Evolutionary conservation across 1,140 invertebrate genomes (phyloP).

Genomic region (Octopus bimaculoides): DNA sequence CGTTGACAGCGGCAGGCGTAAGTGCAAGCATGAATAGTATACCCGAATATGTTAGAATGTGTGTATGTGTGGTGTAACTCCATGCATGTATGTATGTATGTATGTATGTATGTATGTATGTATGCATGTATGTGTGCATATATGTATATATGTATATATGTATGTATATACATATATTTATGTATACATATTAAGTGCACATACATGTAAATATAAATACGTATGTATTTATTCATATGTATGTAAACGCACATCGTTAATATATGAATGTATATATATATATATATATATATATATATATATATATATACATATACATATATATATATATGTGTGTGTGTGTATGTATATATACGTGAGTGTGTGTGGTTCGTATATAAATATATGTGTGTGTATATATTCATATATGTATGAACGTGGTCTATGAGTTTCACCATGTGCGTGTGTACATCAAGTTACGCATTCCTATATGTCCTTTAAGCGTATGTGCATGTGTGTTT

Average conservation of each 20-base stretch:
- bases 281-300: not conserved
- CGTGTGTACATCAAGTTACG: too few relatives aligned
- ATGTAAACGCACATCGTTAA: not conserved
- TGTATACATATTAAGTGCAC: not conserved
- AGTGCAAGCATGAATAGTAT: too few relatives aligned
- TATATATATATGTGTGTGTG: too few relatives aligned
- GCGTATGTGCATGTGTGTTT: too few relatives aligned
- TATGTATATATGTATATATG: not conserved
- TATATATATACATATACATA: not conserved
- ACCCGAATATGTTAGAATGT: too few relatives aligned
- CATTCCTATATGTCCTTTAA: too few relatives aligned
- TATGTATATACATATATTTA: slow-evolving; percentile 1
- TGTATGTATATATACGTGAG: not conserved
- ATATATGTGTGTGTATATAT: not conserved
- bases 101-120: not conserved
- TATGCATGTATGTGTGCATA: not conserved
- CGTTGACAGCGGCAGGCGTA: too few relatives aligned
- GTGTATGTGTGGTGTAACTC: too few relatives aligned
- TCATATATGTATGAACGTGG: not conserved
- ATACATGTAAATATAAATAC: not conserved
- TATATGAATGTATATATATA: not conserved
- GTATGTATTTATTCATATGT: not conserved
- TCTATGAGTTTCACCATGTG: too few relatives aligned
- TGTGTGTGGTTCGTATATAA: not conserved
- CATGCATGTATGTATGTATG: not conserved